Base-by-base conservation (phyloP, 2,797 vertebrate genomes). In the Crax fasciolata region DNA sequence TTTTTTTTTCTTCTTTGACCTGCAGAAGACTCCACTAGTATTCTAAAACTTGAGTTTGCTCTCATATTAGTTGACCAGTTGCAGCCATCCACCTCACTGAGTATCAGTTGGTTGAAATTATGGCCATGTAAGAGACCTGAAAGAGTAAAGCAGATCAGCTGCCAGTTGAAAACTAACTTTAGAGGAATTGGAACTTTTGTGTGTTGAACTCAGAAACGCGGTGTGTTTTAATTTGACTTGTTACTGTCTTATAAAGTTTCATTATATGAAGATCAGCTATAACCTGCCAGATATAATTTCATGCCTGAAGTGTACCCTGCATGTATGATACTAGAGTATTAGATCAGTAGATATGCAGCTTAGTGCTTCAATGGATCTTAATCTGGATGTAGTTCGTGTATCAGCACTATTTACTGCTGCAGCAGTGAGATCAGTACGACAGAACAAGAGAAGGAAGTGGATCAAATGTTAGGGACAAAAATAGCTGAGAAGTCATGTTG, bases 381-480 rank as follows among this genome's bases (percentile, higher is more conserved):
- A 62, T 91, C 89, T 85, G 46, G 13, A 5, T 27, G 9, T 51
- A 63, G 39, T 52, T 63, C 32, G 17, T 27, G 5, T 48, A 63
- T 75, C 71, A 93, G 61, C 73, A 78, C 23, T 81, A 59, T 73
- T 89, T 83, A 30, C 28, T 79, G 92, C 19, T 49, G 5, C 11
- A 75, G 61, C 55, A 86, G 49, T 24, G 71, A 94, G 84, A 95
- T 90, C 73, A 62, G 83, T 46, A 67, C 35, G 32, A 3, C n/a
- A 52, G 48, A 77, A 58, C 57, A 86, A 23, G 10, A 88, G 94
- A 84, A 91, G 84, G 93, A 96, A 94, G 59, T 4, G 49, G 63
- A 87, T 81, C 11, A 76, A 66, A 28, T 38, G 19, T 41, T 71
- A 30, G 25, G 30, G 44, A 54, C 70, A 46, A 66, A 96, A 91